Evolutionary conservation across 2,797 vertebrate species (phyloP), one percentile per base, ranked within the genome.

Genomic region (Macropodus opercularis): DNA sequence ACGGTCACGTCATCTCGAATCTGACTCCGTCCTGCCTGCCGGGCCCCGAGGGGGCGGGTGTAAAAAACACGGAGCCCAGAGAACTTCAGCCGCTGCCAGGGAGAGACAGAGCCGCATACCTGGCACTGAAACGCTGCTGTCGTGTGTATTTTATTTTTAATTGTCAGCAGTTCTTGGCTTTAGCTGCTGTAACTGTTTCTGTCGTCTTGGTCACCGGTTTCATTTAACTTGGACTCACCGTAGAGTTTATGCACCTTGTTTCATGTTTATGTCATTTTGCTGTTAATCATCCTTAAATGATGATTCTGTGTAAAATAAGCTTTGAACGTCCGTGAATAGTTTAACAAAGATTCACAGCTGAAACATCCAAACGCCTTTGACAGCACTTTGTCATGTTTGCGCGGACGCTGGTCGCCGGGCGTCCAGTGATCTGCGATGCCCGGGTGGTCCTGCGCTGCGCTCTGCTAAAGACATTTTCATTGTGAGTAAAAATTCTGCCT

Each of bases 1-100:
- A 49, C 77, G 77, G 53, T 54, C 65, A 26, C 75, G 72, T 70
- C 81, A 48, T 63, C 62, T 79, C 64, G 61, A 75, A 74, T 85
- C 78, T 59, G 86, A 86, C 82, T 81, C 29, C 49, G 63, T 63
- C 68, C 67, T 11, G 60, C 63, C 48, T 6, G n/a, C n/a, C n/a
- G n/a, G 56, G 50, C 66, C 74, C 72, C 12, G 17, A 38, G 46
- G 59, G 34, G 19, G 74, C 69, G 7, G 36, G 74, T n/a, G 10
- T 50, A 53, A 75, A 79, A 67, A 59, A 44, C 60, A 55, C 58
- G 34, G 48, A 65, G 65, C 12, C 51, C 40, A 38, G 36, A 54
- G 79, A 71, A 52, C 55, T 35, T 52, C n/a, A 19, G 65, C 72
- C 61, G 69, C 49, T 63, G 60, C 35, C 15, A 15, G 32, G 15